Percentiles rank a stretch among this genome's conserved stretches.
phyloP scores from a whole-genome alignment of 2,797 vertebrate species.

The Clarias laeviceps region DNA sequence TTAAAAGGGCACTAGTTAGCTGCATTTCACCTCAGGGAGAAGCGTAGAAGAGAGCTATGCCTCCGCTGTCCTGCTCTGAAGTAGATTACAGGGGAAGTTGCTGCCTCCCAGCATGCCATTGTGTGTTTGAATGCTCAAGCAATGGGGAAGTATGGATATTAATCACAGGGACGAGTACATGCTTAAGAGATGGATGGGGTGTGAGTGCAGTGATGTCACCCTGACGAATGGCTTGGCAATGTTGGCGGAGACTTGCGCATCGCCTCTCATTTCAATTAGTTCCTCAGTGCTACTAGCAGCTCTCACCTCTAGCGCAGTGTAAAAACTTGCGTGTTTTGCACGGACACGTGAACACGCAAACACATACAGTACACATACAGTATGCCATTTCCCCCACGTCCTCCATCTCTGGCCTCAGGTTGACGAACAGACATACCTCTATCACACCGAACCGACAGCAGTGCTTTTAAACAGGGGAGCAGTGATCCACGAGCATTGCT shows the following conservation, averaged over 20 bases:
- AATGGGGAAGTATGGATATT: slow-evolving; percentile 78
- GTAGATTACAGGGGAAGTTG: slow-evolving; percentile 49
- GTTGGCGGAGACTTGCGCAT: slow-evolving; percentile 82
- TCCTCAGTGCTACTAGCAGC: slow-evolving; percentile 61
- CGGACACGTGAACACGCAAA: slow-evolving; percentile 42
- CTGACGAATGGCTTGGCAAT: slow-evolving; percentile 81
- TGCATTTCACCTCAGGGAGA: slow-evolving; percentile 9
- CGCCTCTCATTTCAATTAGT: slow-evolving; percentile 87
- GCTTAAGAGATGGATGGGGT: slow-evolving; percentile 81
- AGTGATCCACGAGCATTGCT: slow-evolving; percentile 69
- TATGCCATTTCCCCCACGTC: slow-evolving; percentile 22
- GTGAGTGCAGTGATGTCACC: slow-evolving; percentile 84
- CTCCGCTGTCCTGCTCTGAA: slow-evolving; percentile 38
- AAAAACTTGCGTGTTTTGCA: slow-evolving; percentile 37
- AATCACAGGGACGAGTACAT: slow-evolving; percentile 78
- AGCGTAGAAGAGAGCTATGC: background rate
- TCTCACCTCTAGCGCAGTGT: slow-evolving; percentile 66
- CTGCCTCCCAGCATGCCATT: slow-evolving; percentile 42
- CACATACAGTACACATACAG: slow-evolving; percentile 27
- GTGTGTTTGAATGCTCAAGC: slow-evolving; percentile 50
- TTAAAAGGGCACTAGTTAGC: background rate
- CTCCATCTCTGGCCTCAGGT: slow-evolving; percentile 27
- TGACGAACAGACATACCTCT: slow-evolving; percentile 32
- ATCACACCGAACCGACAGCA: slow-evolving; percentile 50
- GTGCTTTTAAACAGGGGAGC: slow-evolving; percentile 64